Conservation (phyloP, 1,140 invertebrate genomes). For the Doryteuthis pealeii region DNA sequence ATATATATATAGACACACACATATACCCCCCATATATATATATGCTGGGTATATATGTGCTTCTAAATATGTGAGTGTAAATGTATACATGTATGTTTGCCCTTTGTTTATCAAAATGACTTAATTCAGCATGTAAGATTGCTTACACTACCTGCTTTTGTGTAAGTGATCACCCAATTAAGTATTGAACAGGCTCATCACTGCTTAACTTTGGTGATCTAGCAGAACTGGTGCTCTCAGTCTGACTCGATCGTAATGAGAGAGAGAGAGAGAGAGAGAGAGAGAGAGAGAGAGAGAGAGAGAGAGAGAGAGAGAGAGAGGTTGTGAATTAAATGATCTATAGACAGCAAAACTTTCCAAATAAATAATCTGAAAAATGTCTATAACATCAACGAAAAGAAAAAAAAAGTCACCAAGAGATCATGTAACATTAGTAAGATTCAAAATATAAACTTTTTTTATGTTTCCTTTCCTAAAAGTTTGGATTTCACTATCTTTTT, state of each 20-base stretch:
- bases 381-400: background rate
- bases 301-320: too few species aligned
- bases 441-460: background rate
- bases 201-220: too few species aligned
- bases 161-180: too few species aligned
- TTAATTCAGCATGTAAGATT: background rate
- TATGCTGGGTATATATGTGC: background rate
- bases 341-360: background rate
- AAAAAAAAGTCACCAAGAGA: background rate
- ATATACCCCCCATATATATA: background rate
- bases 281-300: slow-evolving; percentile 1
- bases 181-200: too few species aligned
- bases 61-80: background rate
- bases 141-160: background rate
- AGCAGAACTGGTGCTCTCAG: background rate
- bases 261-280: background rate
- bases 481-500: too few species aligned
- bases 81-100: background rate
- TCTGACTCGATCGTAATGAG: background rate
- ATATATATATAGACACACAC: too few species aligned
- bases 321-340: background rate
- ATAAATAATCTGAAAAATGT: background rate
- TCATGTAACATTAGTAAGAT: background rate
- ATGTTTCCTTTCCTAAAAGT: too few species aligned
- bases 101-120: background rate